These are phyloP conservation scores for Gymnothorax reevesii DNA, from an alignment of 2,797 vertebrate species.

Conservation along the genomic window DNA sequence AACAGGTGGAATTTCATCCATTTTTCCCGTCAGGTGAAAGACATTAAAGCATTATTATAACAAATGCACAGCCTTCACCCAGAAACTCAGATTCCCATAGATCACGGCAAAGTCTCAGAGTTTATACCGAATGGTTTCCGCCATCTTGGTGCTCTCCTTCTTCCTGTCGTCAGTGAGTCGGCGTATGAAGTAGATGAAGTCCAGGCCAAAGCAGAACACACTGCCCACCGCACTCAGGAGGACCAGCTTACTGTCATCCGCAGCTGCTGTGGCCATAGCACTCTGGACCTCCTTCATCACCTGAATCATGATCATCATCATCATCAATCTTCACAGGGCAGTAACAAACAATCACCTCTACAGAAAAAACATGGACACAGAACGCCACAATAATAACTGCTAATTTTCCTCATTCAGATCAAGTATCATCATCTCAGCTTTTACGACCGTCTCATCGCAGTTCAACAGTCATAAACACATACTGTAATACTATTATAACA, in stretches of 20 bases:
- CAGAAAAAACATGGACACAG: not conserved
- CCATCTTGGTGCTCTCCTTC: conserved; percentile 96
- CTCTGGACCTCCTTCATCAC: conserved; percentile 99
- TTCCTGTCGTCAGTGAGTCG: conserved; percentile 91
- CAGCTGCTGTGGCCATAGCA: conserved; percentile 90
- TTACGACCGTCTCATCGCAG: not conserved
- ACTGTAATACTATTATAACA: not conserved
- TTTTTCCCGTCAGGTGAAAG: not conserved
- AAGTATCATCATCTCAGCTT: not conserved
- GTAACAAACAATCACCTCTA: not conserved
- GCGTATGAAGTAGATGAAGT: conserved; percentile 94
- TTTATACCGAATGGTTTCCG: conserved; percentile 89
- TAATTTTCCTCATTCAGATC: not conserved
- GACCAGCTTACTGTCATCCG: conserved; percentile 94
- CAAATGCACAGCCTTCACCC: not conserved
- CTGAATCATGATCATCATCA: conserved; percentile 63
- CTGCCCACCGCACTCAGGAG: conserved; percentile 88
- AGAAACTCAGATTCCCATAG: not conserved
- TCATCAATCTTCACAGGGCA: not conserved
- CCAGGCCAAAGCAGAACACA: conserved; percentile 91
- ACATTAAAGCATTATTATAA: not conserved
- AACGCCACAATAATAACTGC: not conserved
- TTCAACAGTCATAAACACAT: not conserved
- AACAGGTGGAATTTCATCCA: too few species aligned
- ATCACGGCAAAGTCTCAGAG: not conserved